phyloP scores from a whole-genome alignment of 2,888 invertebrate species.

The Tridacna gigas region DNA sequence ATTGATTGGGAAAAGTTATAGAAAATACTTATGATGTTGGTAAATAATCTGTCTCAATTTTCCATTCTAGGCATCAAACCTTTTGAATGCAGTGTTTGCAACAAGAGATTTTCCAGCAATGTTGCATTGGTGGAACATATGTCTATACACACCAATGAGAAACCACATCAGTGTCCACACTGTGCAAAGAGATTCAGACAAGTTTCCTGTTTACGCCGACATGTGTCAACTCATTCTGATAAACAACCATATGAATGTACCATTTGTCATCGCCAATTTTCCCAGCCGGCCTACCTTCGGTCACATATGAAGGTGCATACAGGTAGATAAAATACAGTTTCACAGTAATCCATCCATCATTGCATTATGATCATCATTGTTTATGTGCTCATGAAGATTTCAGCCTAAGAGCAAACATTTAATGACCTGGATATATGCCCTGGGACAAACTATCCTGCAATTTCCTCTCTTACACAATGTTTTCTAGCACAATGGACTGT shows the following conservation, averaged over 20 bases:
- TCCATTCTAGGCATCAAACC: conserved; percentile 80
- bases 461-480: too few species aligned
- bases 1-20: too few species aligned
- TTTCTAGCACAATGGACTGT: too few species aligned
- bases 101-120: conserved; percentile 80
- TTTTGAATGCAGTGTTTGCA: conserved; percentile 80
- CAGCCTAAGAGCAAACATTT: too few species aligned
- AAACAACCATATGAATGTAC: conserved; percentile 76
- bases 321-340: conserved; percentile 35
- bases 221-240: conserved; percentile 78
- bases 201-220: conserved; percentile 79
- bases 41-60: neutral
- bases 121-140: conserved; percentile 81
- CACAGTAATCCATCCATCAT: too few species aligned
- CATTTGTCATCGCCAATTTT: conserved; percentile 77
- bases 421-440: too few species aligned
- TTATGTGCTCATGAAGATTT: too few species aligned
- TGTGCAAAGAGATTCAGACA: conserved; percentile 80
- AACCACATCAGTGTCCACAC: conserved; percentile 76
- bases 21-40: too few species aligned
- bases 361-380: too few species aligned
- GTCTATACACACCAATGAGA: conserved; percentile 75
- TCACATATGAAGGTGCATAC: conserved; percentile 82
- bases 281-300: conserved; percentile 80
- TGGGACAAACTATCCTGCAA: too few species aligned